Conservation (phyloP, 1,140 invertebrate genomes). For the Dryas iulia region DNA sequence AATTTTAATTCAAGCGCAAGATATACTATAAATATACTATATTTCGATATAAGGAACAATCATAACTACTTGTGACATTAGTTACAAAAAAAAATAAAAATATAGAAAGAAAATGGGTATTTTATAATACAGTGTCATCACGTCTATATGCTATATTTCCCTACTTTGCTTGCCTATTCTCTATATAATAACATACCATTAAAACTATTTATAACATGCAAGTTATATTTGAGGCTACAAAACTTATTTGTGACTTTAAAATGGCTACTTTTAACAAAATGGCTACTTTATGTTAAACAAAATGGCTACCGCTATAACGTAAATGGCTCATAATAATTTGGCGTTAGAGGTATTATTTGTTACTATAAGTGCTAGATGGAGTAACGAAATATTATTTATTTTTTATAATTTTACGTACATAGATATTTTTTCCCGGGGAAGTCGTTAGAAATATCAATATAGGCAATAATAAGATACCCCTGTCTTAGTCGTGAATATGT, state of each 20-base stretch:
- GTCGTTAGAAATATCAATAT: too few species aligned
- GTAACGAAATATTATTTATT: too few species aligned
- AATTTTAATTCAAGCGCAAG: background rate
- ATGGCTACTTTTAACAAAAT: background rate
- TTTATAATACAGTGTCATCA: too few species aligned
- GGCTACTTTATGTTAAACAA: background rate
- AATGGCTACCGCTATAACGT: background rate
- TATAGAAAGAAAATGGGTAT: too few species aligned
- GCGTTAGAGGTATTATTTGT: slow-evolving; percentile 1
- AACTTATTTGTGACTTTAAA: background rate
- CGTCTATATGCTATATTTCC: background rate
- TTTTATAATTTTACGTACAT: too few species aligned
- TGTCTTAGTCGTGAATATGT: too few species aligned
- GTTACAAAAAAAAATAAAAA: background rate
- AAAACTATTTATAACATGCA: background rate
- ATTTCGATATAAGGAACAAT: too few species aligned
- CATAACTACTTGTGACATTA: background rate
- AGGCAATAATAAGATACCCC: too few species aligned
- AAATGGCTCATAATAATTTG: background rate
- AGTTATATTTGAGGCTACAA: background rate
- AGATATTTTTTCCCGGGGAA: too few species aligned
- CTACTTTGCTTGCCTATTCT: background rate
- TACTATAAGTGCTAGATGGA: background rate
- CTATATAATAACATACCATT: background rate
- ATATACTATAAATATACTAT: too few species aligned